Conservation (phyloP, 2,888 invertebrate genomes). For the Archaeoteleia sp. region DNA sequence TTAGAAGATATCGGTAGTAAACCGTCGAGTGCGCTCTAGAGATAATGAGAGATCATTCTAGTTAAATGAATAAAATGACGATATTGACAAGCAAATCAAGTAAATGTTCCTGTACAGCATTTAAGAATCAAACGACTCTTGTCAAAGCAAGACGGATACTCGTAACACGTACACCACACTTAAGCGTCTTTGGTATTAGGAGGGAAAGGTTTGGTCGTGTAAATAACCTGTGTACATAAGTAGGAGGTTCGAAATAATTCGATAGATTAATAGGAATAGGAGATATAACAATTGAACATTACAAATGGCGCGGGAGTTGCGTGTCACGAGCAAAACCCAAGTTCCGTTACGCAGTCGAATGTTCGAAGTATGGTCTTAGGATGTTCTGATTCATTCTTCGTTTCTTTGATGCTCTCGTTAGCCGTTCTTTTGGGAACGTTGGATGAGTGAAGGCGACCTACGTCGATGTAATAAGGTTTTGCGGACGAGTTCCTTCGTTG, state of each 20-base stretch:
- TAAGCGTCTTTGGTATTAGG: constrained; percentile 64
- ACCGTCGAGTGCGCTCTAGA: constrained; percentile 59
- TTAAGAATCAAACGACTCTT: constrained; percentile 72
- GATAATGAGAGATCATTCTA: constrained; percentile 62
- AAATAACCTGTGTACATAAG: constrained; percentile 68
- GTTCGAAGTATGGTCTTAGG: constrained; percentile 9
- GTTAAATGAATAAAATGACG: constrained; percentile 51
- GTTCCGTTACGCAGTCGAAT: not conserved
- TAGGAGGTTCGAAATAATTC: constrained; percentile 54
- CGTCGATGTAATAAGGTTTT: constrained; percentile 61
- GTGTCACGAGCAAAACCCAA: constrained; percentile 25
- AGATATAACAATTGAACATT: constrained; percentile 33
- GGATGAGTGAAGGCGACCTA: constrained; percentile 32
- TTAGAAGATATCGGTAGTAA: constrained; percentile 51
- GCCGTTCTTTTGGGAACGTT: constrained; percentile 29
- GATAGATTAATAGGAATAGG: constrained; percentile 53
- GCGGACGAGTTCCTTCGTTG: constrained; percentile 70
- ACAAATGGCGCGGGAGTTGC: not conserved
- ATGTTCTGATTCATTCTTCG: constrained; percentile 1
- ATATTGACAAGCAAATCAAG: constrained; percentile 62
- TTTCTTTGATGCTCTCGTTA: constrained; percentile 9
- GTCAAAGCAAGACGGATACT: constrained; percentile 57
- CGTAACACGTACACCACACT: constrained; percentile 49
- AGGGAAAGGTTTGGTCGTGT: constrained; percentile 66
- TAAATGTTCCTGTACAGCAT: constrained; percentile 74